These are phyloP conservation scores for Agonopterix arenella DNA, from an alignment of 2,888 invertebrate genomes.

Conservation along the genomic window DNA sequence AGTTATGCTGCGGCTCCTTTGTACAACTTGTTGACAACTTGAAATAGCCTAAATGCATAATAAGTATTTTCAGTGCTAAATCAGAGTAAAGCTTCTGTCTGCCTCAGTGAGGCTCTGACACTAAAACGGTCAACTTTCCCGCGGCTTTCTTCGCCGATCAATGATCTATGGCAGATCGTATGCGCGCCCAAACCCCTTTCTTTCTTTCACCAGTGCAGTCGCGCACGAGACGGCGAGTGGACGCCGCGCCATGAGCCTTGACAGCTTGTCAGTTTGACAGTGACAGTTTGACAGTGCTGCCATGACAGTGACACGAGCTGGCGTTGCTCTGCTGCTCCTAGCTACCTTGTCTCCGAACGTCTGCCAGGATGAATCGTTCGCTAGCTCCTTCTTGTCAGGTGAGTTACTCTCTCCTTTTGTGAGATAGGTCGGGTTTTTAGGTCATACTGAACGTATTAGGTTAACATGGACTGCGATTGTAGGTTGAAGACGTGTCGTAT, in stretches of 20 bases:
- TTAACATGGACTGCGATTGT: neutral
- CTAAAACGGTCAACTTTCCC: neutral
- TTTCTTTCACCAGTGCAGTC: slow-evolving; percentile 46
- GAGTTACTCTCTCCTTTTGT: slow-evolving; percentile 31
- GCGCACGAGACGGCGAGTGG: slow-evolving; percentile 40
- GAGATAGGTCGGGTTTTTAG: slow-evolving; percentile 16
- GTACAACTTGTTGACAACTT: too few species aligned
- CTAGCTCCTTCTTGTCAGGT: slow-evolving; percentile 90
- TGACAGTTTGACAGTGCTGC: slow-evolving; percentile 26
- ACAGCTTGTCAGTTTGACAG: slow-evolving; percentile 22
- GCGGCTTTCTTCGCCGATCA: neutral
- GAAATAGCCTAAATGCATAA: too few species aligned
- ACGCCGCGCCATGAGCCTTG: slow-evolving; percentile 47
- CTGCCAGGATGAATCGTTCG: slow-evolving; percentile 85
- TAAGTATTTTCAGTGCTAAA: too few species aligned
- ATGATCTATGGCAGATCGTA: slow-evolving; percentile 9
- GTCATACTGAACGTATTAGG: neutral
- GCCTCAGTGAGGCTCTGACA: too few species aligned
- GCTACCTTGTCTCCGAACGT: slow-evolving; percentile 27
- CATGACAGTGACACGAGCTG: slow-evolving; percentile 42
- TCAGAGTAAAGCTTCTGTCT: too few species aligned
- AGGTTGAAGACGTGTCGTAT: neutral
- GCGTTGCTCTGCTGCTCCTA: slow-evolving; percentile 33
- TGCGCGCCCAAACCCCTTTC: slow-evolving; percentile 44
- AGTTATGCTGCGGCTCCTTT: too few species aligned